These are phyloP conservation scores for Petromus typicus DNA, from an alignment of 2,113 vertebrate species.

Conservation along the genomic window DNA sequence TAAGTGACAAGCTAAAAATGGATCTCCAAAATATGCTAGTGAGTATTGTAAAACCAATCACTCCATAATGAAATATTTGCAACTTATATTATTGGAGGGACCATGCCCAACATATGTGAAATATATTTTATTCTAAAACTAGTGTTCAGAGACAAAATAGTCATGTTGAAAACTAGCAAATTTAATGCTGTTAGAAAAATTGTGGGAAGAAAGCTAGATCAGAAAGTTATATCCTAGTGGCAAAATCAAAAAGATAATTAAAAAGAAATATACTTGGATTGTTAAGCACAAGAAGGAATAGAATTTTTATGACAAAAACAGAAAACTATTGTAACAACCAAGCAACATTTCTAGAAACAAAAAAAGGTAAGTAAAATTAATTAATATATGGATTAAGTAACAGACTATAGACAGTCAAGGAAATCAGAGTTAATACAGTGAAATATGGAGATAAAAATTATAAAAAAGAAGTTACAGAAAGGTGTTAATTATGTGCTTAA, in stretches of 20 bases:
- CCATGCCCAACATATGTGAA: not conserved
- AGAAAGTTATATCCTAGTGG: not conserved
- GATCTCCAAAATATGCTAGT: not conserved
- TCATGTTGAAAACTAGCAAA: not conserved
- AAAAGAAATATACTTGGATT: not conserved
- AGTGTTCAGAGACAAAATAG: not conserved
- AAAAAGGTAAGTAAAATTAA: not conserved
- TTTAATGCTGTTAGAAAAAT: not conserved
- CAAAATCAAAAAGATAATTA: not conserved
- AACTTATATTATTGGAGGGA: not conserved
- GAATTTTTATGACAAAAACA: not conserved
- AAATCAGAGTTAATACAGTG: not conserved
- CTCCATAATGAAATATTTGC: not conserved
- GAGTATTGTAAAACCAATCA: not conserved
- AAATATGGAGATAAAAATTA: not conserved
- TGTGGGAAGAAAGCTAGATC: not conserved
- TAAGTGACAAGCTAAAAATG: constrained; percentile 4
- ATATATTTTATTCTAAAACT: constrained; percentile 39
- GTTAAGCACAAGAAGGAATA: not conserved
- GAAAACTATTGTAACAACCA: not conserved
- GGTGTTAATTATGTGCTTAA: not conserved
- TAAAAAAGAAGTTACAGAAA: not conserved
- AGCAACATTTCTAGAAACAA: not conserved
- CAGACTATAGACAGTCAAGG: not conserved
- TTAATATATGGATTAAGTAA: not conserved